Percentiles rank a stretch among this genome's conserved stretches.
Conservation (phyloP, 2,113 vertebrate genomes). For the Dendropsophus ebraccatus region DNA sequence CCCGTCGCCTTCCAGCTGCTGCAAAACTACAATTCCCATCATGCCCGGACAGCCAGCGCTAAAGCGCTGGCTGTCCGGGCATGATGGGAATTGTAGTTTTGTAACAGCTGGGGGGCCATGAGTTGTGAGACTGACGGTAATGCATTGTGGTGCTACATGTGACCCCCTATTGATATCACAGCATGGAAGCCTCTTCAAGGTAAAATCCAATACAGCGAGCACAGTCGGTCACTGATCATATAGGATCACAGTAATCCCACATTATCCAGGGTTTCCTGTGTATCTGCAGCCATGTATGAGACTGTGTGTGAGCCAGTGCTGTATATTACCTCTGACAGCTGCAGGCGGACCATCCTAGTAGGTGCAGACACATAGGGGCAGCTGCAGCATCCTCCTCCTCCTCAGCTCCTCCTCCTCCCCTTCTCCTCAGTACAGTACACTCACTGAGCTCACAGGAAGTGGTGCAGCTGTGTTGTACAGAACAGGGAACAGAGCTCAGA, state of each 20-base stretch:
- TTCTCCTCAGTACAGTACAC: background rate
- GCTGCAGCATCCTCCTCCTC: background rate
- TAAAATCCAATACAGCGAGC: background rate
- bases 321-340: background rate
- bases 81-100: too few species aligned
- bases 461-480: background rate
- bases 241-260: background rate
- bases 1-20: too few species aligned
- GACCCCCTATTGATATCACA: too few species aligned
- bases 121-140: too few species aligned
- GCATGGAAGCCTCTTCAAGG: too few species aligned
- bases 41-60: too few species aligned
- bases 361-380: background rate
- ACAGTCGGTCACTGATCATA: background rate
- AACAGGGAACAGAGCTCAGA: background rate
- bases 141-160: too few species aligned
- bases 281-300: background rate
- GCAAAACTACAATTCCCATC: too few species aligned
- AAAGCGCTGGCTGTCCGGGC: too few species aligned
- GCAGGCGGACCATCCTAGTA: background rate
- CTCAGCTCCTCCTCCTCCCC: background rate
- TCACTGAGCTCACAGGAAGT: slow-evolving; percentile 47
- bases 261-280: background rate
- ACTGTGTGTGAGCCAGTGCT: background rate
- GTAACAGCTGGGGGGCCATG: too few species aligned